A percentile compares a stretch with the other conserved stretches of the same genome.
phyloP scores from a whole-genome alignment of 1,140 invertebrate genomes.

The Aphis craccivora region DNA sequence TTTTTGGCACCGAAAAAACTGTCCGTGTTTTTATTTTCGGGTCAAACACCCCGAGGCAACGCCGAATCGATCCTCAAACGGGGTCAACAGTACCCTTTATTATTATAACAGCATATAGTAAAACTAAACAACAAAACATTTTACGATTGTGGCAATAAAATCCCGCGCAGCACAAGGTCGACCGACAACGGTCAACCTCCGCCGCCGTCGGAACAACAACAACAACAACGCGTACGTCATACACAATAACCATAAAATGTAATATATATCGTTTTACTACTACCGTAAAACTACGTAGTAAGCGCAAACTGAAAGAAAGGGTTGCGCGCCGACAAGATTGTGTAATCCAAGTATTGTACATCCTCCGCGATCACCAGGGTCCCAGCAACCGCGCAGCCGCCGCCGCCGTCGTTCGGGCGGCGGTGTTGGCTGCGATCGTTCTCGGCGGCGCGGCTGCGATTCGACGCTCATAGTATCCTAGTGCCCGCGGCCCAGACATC shows the following conservation, averaged over 20 bases:
- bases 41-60: not conserved
- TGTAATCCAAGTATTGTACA: conserved; percentile 53
- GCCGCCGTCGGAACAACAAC: not conserved
- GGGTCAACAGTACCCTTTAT: not conserved
- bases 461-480: not conserved
- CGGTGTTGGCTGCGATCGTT: not conserved
- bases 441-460: not conserved
- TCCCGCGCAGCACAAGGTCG: not conserved
- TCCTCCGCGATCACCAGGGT: conserved; percentile 21
- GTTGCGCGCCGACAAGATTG: not conserved
- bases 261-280: not conserved
- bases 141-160: not conserved
- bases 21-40: not conserved
- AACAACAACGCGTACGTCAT: not conserved
- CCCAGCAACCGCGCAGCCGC: not conserved
- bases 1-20: not conserved
- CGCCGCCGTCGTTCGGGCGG: not conserved
- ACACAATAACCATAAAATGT: not conserved
- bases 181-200: too few species aligned
- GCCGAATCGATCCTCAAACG: not conserved
- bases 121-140: not conserved
- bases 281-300: not conserved
- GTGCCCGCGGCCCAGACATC: conserved; percentile 27
- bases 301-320: not conserved
- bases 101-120: not conserved